Conservation (phyloP, 35 echinoderm and acorn worm genomes). For the Stichopus chloronotus region DNA sequence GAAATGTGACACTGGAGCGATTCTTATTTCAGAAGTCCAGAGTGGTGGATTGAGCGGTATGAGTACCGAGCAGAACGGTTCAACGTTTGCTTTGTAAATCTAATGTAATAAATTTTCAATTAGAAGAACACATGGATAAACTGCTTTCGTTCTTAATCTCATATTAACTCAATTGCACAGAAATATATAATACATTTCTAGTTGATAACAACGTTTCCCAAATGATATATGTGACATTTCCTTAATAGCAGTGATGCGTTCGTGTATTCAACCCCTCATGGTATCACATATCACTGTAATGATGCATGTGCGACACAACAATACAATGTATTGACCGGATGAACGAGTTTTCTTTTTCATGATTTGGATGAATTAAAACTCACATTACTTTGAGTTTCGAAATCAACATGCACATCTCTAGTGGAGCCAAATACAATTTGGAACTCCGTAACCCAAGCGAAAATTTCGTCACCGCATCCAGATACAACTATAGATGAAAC, state of each 20-base stretch:
- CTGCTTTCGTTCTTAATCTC: not conserved
- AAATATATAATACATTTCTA: too few species aligned
- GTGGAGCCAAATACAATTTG: not conserved
- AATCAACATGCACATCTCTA: not conserved
- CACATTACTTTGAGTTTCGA: not conserved
- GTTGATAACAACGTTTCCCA: too few species aligned
- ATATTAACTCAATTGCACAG: too few species aligned
- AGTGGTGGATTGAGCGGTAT: constrained; percentile 25
- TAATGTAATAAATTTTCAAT: not conserved
- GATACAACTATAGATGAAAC: constrained; percentile 5
- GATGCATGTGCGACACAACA: not conserved
- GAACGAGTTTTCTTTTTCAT: not conserved
- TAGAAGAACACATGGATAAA: not conserved
- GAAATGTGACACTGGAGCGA: constrained; percentile 23
- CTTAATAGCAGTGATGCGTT: too few species aligned
- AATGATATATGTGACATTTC: too few species aligned
- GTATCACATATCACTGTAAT: too few species aligned
- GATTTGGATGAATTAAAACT: not conserved
- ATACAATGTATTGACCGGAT: not conserved
- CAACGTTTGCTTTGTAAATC: constrained; percentile 26
- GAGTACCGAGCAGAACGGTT: constrained; percentile 19
- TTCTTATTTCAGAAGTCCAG: not conserved
- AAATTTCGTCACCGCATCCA: not conserved
- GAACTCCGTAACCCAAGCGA: not conserved
- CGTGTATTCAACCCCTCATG: too few species aligned